Evolutionary conservation across 2,888 invertebrate genomes (phyloP).

Genomic region (Alviniconcha strummeri): DNA sequence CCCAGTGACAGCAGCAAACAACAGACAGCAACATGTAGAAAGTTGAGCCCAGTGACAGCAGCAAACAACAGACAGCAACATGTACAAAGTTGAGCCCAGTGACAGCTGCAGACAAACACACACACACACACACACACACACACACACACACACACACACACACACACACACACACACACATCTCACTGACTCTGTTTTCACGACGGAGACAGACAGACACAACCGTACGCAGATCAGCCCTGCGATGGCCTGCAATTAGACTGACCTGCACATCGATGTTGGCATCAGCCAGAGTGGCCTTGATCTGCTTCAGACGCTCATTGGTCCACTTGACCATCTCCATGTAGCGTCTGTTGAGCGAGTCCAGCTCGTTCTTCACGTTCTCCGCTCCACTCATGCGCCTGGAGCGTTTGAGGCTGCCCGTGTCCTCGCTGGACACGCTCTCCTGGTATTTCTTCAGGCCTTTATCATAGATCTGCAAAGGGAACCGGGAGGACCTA

Average conservation of each 20-base stretch:
- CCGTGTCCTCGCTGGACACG: slow-evolving; percentile 5
- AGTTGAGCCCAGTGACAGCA: too few species aligned
- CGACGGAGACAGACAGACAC: too few species aligned
- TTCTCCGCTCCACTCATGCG: slow-evolving; percentile 81
- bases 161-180: not conserved
- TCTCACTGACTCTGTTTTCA: not conserved
- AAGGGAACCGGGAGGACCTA: not conserved
- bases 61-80: too few species aligned
- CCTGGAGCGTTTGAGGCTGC: slow-evolving; percentile 56
- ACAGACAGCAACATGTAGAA: too few species aligned
- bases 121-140: slow-evolving; percentile 1
- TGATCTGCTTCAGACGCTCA: slow-evolving; percentile 77
- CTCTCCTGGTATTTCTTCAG: slow-evolving; percentile 39
- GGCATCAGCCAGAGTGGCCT: slow-evolving; percentile 55
- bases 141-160: slow-evolving; percentile 5
- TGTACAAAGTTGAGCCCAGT: too few species aligned
- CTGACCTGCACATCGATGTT: slow-evolving; percentile 80
- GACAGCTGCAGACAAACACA: too few species aligned
- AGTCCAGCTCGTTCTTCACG: slow-evolving; percentile 86
- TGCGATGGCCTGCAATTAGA: too few species aligned
- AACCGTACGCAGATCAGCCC: too few species aligned
- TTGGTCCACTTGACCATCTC: slow-evolving; percentile 73
- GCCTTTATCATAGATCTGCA: slow-evolving; percentile 38
- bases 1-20: too few species aligned
- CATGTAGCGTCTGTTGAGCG: slow-evolving; percentile 86